These are phyloP conservation scores for Scaptomyza cyrtandrae DNA, from an alignment of 2,888 invertebrate genomes.

Conservation along the genomic window DNA sequence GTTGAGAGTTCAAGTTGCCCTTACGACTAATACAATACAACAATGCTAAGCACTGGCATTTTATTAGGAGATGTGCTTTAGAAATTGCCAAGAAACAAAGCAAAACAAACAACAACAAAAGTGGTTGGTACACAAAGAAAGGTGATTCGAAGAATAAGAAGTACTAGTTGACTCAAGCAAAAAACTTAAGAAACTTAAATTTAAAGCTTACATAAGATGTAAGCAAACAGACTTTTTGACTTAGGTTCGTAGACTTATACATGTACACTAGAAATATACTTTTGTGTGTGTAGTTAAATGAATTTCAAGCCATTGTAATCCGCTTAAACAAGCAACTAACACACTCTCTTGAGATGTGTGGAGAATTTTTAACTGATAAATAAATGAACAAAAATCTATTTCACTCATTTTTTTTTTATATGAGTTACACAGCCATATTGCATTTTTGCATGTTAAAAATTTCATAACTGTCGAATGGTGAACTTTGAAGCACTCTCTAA, in stretches of 20 bases:
- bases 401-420: too few relatives aligned
- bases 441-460: neutral
- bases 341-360: too few relatives aligned
- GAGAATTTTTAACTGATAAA: too few relatives aligned
- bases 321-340: neutral
- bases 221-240: neutral
- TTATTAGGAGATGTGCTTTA: conserved; percentile 35
- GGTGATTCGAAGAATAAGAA: conserved; percentile 18
- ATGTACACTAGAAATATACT: neutral
- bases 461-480: neutral
- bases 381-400: too few relatives aligned
- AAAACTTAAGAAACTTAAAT: neutral
- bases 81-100: conserved; percentile 6
- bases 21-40: conserved; percentile 49
- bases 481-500: neutral
- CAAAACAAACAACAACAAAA: neutral
- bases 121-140: neutral
- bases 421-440: too few relatives aligned
- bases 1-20: conserved; percentile 56
- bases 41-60: conserved; percentile 50
- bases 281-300: neutral
- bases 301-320: neutral
- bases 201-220: neutral
- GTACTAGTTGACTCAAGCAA: conserved; percentile 13
- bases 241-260: too few relatives aligned